These are phyloP conservation scores for Chloroceryle amazona DNA, from an alignment of 2,797 vertebrate species.

Conservation along the genomic window DNA sequence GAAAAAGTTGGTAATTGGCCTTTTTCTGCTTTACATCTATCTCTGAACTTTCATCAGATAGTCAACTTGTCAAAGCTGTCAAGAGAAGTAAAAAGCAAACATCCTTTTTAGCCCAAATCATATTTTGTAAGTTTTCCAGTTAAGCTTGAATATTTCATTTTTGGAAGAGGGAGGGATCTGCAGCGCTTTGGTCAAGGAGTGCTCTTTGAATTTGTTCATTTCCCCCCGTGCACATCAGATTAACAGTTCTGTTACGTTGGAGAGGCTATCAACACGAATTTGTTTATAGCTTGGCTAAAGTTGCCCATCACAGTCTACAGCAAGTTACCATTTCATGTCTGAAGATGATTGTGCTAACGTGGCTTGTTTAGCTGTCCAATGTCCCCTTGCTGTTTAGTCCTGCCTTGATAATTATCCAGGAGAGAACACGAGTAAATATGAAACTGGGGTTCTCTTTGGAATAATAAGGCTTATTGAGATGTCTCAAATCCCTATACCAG, in stretches of 20 bases:
- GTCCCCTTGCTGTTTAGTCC: not conserved
- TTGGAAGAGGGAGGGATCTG: not conserved
- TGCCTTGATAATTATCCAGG: not conserved
- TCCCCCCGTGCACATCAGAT: not conserved
- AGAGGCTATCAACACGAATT: not conserved
- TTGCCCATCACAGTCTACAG: not conserved
- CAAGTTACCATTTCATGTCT: not conserved
- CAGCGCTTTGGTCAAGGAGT: not conserved
- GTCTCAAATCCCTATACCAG: not conserved
- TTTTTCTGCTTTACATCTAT: constrained; percentile 2
- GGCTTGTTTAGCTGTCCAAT: not conserved
- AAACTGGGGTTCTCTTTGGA: not conserved
- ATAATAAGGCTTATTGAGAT: not conserved
- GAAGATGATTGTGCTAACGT: not conserved
- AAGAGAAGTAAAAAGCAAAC: constrained; percentile 20
- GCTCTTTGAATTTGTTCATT: not conserved
- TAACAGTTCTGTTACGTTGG: not conserved
- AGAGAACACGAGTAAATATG: not conserved
- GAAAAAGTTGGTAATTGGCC: not conserved
- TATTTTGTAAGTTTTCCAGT: not conserved
- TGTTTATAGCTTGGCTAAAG: not conserved
- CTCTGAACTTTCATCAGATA: not conserved
- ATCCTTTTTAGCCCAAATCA: constrained; percentile 16
- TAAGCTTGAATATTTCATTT: not conserved
- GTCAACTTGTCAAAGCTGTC: constrained; percentile 31